Conservation (phyloP, 2,888 invertebrate species). For the Nysson spinosus region DNA sequence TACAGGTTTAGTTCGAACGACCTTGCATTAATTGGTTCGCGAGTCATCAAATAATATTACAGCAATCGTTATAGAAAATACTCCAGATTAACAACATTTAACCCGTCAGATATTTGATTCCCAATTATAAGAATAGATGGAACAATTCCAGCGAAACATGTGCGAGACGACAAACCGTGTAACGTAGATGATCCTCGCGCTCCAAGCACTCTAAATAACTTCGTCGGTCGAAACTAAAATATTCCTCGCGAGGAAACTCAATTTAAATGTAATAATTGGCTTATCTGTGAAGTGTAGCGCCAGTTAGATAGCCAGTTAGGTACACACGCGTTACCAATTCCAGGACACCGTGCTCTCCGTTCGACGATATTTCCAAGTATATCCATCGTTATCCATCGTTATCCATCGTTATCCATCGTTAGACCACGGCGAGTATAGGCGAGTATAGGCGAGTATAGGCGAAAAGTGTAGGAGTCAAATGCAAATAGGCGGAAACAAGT, state of each 20-base stretch:
- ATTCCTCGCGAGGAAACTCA: slow-evolving; percentile 23
- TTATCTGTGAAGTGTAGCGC: not conserved
- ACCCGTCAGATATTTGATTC: too few species aligned
- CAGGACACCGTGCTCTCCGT: slow-evolving; percentile 48
- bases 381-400: slow-evolving; percentile 7
- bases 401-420: too few species aligned
- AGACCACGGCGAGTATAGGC: too few species aligned
- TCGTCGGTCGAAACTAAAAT: slow-evolving; percentile 2
- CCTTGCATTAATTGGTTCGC: too few species aligned
- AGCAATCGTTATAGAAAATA: too few species aligned
- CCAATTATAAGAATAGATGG: too few species aligned
- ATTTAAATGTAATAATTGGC: slow-evolving; percentile 24
- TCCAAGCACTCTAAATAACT: slow-evolving; percentile 26
- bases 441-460: slow-evolving; percentile 15
- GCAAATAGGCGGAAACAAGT: slow-evolving; percentile 16
- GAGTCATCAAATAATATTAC: too few species aligned
- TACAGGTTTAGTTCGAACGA: too few species aligned
- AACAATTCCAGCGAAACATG: too few species aligned
- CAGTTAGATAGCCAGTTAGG: too few species aligned
- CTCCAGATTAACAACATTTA: too few species aligned
- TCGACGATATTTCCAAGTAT: slow-evolving; percentile 33
- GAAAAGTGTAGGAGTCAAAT: not conserved
- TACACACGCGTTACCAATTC: not conserved
- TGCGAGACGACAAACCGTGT: not conserved
- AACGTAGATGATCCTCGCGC: not conserved